phyloP scores from a whole-genome alignment of 1,140 invertebrate genomes.

The Manduca sexta region DNA sequence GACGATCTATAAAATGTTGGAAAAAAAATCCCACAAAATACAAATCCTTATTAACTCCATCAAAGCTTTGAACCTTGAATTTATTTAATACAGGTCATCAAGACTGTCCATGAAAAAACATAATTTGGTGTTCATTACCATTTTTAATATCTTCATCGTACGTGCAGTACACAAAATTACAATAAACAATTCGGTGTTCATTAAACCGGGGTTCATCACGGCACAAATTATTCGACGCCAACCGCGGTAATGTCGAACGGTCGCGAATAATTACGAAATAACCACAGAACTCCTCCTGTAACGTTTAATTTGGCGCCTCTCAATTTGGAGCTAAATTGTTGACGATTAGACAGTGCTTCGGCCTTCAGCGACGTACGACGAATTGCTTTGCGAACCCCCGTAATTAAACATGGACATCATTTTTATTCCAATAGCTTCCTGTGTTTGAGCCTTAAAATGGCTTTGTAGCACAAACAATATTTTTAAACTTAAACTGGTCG shows the following conservation, averaged over 20 bases:
- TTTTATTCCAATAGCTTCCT: too few species aligned
- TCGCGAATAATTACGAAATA: constrained; percentile 64
- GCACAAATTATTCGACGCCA: constrained; percentile 59
- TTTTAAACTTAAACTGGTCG: too few species aligned
- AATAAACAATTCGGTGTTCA: constrained; percentile 68
- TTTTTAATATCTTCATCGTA: constrained; percentile 67
- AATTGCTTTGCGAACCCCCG: not conserved
- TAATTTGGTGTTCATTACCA: constrained; percentile 32
- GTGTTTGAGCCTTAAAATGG: too few species aligned
- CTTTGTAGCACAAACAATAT: too few species aligned
- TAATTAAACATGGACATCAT: too few species aligned
- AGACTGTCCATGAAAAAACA: not conserved
- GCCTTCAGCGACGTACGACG: constrained; percentile 16
- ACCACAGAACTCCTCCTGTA: constrained; percentile 50
- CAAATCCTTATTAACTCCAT: too few species aligned
- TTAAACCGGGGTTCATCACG: constrained; percentile 60
- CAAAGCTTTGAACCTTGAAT: too few species aligned
- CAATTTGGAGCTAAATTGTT: constrained; percentile 38
- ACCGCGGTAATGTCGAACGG: constrained; percentile 61
- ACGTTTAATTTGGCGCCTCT: constrained; percentile 58
- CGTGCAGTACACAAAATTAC: constrained; percentile 56
- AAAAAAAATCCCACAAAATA: too few species aligned
- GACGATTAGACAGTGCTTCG: constrained; percentile 25
- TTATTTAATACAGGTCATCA: too few species aligned
- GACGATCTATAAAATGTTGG: too few species aligned